Conservation (phyloP, 92 coral and sea anemone genomes). For the Epizoanthus stellaris region DNA sequence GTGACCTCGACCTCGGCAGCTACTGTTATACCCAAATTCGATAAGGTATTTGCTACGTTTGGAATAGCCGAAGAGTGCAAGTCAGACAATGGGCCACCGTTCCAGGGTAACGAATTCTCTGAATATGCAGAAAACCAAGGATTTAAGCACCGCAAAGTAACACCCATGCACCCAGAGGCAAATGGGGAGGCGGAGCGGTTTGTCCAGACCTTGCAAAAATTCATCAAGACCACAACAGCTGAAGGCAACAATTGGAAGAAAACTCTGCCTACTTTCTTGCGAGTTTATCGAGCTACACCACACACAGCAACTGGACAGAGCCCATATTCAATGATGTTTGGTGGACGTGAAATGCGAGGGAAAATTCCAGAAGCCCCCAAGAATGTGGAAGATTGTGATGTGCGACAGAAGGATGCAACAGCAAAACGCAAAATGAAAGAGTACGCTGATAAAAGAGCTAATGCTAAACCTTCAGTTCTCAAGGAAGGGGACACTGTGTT, state of each 20-base stretch:
- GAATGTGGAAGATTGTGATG: no score
- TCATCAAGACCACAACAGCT: background rate
- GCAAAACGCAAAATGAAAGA: no score
- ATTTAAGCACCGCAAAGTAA: background rate
- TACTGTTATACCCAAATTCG: background rate
- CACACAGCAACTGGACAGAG: slow-evolving; percentile 19
- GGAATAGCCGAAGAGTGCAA: background rate
- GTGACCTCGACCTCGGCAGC: background rate
- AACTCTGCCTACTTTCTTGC: slow-evolving; percentile 14
- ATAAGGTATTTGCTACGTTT: background rate
- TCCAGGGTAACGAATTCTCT: background rate
- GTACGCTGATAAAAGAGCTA: no score
- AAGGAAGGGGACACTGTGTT: no score
- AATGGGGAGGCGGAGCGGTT: background rate
- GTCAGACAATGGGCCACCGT: background rate
- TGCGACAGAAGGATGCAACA: no score
- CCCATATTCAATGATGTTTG: slow-evolving; percentile 26
- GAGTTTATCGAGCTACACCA: slow-evolving; percentile 38
- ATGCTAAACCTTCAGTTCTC: no score
- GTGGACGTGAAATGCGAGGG: background rate
- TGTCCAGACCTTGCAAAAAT: slow-evolving; percentile 15
- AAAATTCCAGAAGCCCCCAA: background rate
- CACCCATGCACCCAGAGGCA: background rate
- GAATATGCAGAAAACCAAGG: background rate
- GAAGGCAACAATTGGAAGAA: slow-evolving; percentile 17